phyloP scores from a whole-genome alignment of 1,140 invertebrate genomes.

The Drosophila tropicalis region DNA sequence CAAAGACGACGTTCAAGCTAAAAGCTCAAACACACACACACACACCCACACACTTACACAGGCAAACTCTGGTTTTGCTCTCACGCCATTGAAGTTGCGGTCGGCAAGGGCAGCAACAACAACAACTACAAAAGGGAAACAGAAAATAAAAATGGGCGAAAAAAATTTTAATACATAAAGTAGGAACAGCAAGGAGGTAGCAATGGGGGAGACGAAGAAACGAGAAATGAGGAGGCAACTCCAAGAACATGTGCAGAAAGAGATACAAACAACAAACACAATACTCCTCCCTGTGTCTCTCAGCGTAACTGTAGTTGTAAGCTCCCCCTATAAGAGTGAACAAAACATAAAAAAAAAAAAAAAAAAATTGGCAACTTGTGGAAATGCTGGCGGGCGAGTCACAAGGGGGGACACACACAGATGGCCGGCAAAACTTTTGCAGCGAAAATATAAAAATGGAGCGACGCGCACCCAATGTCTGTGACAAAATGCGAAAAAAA shows the following conservation, averaged over 20 bases:
- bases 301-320: conserved; percentile 42
- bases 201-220: conserved; percentile 36
- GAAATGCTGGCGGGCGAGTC: conserved; percentile 6
- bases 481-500: conserved; percentile 70
- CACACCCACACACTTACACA: conserved; percentile 30
- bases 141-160: conserved; percentile 72
- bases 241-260: conserved; percentile 81
- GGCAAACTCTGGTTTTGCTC: not conserved
- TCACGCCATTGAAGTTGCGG: conserved; percentile 69
- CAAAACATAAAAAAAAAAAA: conserved; percentile 37
- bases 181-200: conserved; percentile 41
- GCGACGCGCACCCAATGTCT: conserved; percentile 67
- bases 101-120: conserved; percentile 77
- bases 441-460: conserved; percentile 81
- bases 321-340: conserved; percentile 18
- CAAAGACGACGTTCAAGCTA: conserved; percentile 59
- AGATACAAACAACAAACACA: conserved; percentile 74
- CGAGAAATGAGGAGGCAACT: conserved; percentile 54
- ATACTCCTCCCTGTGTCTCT: conserved; percentile 14
- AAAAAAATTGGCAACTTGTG: conserved; percentile 63
- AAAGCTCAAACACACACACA: conserved; percentile 61
- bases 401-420: conserved; percentile 33
- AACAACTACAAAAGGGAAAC: conserved; percentile 45
- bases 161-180: conserved; percentile 72
- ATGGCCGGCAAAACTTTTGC: conserved; percentile 75